Evolutionary conservation across 1,140 invertebrate genomes (phyloP).

Genomic region (Hypothenemus hampei): DNA sequence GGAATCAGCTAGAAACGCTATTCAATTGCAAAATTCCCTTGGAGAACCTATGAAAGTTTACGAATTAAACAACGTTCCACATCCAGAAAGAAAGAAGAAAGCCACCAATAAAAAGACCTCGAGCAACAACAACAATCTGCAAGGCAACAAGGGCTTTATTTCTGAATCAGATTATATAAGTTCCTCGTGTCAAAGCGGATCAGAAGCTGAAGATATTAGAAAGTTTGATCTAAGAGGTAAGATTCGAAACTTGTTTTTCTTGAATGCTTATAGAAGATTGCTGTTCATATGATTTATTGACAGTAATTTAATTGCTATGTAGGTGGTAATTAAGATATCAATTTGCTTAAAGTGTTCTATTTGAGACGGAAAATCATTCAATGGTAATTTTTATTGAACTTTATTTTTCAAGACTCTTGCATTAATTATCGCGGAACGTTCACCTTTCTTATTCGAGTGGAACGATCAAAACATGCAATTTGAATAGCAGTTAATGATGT

Average conservation of each 20-base stretch:
- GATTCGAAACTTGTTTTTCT: not conserved
- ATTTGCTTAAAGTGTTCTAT: conserved; percentile 5
- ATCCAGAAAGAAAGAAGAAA: conserved; percentile 54
- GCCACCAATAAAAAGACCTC: conserved; percentile 46
- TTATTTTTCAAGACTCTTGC: conserved; percentile 9
- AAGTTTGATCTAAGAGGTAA: conserved; percentile 48
- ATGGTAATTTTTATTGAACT: conserved; percentile 2
- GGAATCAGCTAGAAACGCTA: conserved; percentile 73
- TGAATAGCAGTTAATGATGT: too few relatives aligned
- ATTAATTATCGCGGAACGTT: conserved; percentile 12
- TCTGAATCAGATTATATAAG: conserved; percentile 36
- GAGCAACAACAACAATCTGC: conserved; percentile 36
- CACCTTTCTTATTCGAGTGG: conserved; percentile 19
- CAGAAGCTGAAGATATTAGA: conserved; percentile 59
- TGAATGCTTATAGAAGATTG: too few relatives aligned
- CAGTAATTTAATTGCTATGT: too few relatives aligned
- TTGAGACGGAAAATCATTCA: conserved; percentile 7
- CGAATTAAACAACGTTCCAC: conserved; percentile 54
- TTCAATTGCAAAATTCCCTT: conserved; percentile 50
- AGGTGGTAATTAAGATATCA: conserved; percentile 8
- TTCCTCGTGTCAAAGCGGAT: conserved; percentile 63
- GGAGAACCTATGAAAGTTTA: conserved; percentile 48
- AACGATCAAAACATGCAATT: conserved; percentile 9
- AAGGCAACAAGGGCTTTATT: conserved; percentile 22
- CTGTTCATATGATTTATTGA: not conserved